Base-by-base conservation (phyloP, 2,113 vertebrate genomes). In the Heterochromis multidens region DNA sequence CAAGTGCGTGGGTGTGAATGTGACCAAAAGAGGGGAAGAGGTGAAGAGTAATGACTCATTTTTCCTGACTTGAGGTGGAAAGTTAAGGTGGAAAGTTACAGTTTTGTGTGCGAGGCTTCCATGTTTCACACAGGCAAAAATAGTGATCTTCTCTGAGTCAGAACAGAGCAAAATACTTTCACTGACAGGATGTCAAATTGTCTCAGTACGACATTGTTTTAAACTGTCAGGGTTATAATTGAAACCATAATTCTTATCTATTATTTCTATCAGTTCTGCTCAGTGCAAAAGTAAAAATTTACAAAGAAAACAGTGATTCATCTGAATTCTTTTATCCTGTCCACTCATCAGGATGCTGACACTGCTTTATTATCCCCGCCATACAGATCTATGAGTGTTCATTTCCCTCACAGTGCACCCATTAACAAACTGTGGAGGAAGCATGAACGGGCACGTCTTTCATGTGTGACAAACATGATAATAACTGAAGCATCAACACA, bases 21-120 rank as follows among this genome's bases (percentile, higher is more conserved):
- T 83, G 84, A 87, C 91, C 89, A 82, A 80, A 79, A 56, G 57
- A 85, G 54, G 46, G 33, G 31, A 59, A 81, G 43, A 88, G 65
- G 56, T 88, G 80, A 80, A 54, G 80, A 88, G 86, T 88, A 78
- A 91, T 88, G 80, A 86, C 63, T 85, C 29, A 31, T 65, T 85
- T 83, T 80, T 43, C 17, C 56, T 57, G 85, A 79, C 83, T 80
- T 2, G 3, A 84, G 65, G 80, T n/a, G 6, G 23, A 86, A 91
- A 83, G 70, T 87, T 87, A 3, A 87, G 77, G 86, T 1, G 2
- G 56, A 86, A 91, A 83, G 59, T 88, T 85, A 16, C 21, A 63
- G 37, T 83, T 63, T 79, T 54, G 40, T 76, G 35, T 67, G 67
- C 1, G 33, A 61, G 7, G 29, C 21, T 29, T 88, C 76, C 7